Conservation (phyloP, 2,113 vertebrate species). For the Corapipo altera region DNA sequence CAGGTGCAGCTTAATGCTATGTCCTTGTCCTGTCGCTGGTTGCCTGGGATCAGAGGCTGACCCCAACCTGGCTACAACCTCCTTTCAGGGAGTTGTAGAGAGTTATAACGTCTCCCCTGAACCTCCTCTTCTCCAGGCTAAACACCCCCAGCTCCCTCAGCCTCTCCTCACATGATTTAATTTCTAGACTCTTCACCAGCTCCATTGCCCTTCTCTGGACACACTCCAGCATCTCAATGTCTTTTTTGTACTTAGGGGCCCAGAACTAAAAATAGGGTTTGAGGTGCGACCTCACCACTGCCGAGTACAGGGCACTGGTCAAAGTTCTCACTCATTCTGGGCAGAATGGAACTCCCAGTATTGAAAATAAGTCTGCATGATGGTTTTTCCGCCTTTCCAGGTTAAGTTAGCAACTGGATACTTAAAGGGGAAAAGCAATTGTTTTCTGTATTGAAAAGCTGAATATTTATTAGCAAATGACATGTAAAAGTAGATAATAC, state of each 20-base stretch:
- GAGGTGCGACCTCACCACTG: background rate
- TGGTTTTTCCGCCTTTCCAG: background rate
- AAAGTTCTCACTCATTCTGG: background rate
- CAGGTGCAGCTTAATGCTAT: background rate
- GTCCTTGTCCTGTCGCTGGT: background rate
- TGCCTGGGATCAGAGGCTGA: background rate
- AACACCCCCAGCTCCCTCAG: background rate
- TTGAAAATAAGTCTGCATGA: background rate
- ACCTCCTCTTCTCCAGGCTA: background rate
- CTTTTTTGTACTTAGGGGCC: background rate
- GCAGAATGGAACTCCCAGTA: background rate
- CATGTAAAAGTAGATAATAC: background rate
- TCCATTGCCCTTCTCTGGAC: background rate
- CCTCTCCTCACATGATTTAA: background rate
- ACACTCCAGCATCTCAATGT: background rate
- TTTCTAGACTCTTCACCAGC: background rate
- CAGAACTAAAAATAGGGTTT: background rate
- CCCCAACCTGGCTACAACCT: background rate
- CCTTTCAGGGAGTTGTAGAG: background rate
- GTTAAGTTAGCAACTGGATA: background rate
- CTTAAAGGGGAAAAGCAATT: background rate
- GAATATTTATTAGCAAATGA: background rate
- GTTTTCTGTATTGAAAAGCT: background rate
- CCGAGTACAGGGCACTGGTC: background rate
- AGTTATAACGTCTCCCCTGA: background rate